Evolutionary conservation across 2,113 vertebrate species (phyloP).

Genomic region (Scytalopus superciliaris): DNA sequence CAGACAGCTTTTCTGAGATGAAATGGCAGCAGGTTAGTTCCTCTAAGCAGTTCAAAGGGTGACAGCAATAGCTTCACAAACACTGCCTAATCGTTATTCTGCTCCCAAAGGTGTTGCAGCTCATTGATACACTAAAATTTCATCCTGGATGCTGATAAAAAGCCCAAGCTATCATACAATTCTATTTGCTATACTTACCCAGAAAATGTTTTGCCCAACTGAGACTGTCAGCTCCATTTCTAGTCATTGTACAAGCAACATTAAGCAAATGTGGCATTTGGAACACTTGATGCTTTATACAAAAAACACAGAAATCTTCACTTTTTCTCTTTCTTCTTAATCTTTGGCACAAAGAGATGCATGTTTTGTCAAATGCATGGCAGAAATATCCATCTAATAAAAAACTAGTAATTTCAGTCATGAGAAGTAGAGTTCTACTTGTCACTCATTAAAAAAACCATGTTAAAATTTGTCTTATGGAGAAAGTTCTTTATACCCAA

Average conservation of each 20-base stretch:
- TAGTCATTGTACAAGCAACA: neutral
- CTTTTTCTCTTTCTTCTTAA: neutral
- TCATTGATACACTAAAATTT: constrained; percentile 23
- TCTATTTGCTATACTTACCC: neutral
- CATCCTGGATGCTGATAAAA: neutral
- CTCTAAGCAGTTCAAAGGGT: neutral
- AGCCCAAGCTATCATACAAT: neutral
- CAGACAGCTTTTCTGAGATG: neutral
- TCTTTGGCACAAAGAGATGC: neutral
- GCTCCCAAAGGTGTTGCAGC: constrained; percentile 20
- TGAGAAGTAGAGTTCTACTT: neutral
- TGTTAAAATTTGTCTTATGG: neutral
- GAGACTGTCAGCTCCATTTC: constrained; percentile 11
- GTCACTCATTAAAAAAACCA: neutral
- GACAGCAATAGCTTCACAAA: neutral
- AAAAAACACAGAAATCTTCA: neutral
- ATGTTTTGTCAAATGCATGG: neutral
- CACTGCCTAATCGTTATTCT: neutral
- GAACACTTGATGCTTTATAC: neutral
- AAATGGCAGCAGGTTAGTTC: constrained; percentile 25
- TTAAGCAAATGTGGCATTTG: neutral
- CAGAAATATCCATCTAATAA: neutral
- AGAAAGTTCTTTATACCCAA: neutral
- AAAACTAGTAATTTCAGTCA: neutral
- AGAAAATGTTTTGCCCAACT: neutral